Conservation (phyloP, 1,140 invertebrate genomes). For the Zaprionus gabonicus region DNA sequence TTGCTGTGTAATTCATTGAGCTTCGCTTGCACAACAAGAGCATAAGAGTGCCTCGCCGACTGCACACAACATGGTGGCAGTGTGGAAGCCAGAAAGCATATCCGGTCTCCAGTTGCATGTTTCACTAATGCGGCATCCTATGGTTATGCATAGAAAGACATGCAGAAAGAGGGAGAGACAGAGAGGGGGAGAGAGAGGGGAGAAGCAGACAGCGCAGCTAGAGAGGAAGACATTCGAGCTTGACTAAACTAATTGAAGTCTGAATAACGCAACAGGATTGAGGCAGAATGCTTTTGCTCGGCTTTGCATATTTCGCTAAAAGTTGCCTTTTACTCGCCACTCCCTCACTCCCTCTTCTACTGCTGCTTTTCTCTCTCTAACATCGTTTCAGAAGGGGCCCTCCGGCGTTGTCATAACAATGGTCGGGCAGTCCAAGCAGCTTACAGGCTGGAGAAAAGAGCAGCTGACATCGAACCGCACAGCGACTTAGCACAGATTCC, state of each 20-base stretch:
- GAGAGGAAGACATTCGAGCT: neutral
- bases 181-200: neutral
- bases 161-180: neutral
- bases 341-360: too few relatives aligned
- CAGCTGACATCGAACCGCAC: constrained; percentile 14
- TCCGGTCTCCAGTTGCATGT: constrained; percentile 10
- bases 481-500: neutral
- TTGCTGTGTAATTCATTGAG: constrained; percentile 13
- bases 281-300: constrained; percentile 24
- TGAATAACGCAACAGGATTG: constrained; percentile 22
- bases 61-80: constrained; percentile 10
- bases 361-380: too few relatives aligned
- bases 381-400: neutral
- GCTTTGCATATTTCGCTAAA: constrained; percentile 31
- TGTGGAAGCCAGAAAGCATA: constrained; percentile 1
- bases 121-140: neutral
- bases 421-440: constrained; percentile 18
- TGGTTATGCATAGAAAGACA: constrained; percentile 6
- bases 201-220: neutral
- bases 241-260: constrained; percentile 43
- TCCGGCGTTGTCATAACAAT: constrained; percentile 32
- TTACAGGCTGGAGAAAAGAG: constrained; percentile 20
- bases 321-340: constrained; percentile 1
- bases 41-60: neutral
- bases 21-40: neutral